Percentiles rank a stretch among this genome's conserved stretches.
phyloP scores from a whole-genome alignment of 2,113 vertebrate genomes.

The Actinemys pallida region DNA sequence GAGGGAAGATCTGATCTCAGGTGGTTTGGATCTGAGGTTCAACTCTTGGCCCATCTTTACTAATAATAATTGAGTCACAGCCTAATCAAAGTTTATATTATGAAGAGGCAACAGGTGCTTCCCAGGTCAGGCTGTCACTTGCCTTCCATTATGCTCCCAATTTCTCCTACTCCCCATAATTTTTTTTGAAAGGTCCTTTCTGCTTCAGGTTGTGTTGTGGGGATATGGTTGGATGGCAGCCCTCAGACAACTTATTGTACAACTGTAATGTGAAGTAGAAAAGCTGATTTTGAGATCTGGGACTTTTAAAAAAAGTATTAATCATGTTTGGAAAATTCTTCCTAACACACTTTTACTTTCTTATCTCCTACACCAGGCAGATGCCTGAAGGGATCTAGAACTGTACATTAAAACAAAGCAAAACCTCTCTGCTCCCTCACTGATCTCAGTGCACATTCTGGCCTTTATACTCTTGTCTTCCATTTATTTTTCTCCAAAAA shows the following conservation, averaged over 20 bases:
- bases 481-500: too few species aligned
- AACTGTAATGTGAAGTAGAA: neutral
- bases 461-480: too few species aligned
- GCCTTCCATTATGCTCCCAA: neutral
- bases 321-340: neutral
- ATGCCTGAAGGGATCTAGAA: neutral
- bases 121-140: neutral
- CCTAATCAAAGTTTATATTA: neutral
- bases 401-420: neutral
- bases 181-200: neutral
- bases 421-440: neutral
- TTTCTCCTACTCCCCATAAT: neutral
- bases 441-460: neutral
- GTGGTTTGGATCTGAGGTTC: neutral
- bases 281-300: neutral
- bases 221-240: neutral
- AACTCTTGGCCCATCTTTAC: neutral
- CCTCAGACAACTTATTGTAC: accelerated
- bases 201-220: neutral
- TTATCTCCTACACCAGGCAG: neutral
- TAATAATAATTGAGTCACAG: neutral
- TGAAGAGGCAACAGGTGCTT: neutral
- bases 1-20: neutral
- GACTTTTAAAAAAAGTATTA: neutral
- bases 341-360: neutral